A percentile compares a stretch with the other conserved stretches of the same genome.
Conservation (phyloP, 1,140 invertebrate genomes). For the Megalonaias nervosa region DNA sequence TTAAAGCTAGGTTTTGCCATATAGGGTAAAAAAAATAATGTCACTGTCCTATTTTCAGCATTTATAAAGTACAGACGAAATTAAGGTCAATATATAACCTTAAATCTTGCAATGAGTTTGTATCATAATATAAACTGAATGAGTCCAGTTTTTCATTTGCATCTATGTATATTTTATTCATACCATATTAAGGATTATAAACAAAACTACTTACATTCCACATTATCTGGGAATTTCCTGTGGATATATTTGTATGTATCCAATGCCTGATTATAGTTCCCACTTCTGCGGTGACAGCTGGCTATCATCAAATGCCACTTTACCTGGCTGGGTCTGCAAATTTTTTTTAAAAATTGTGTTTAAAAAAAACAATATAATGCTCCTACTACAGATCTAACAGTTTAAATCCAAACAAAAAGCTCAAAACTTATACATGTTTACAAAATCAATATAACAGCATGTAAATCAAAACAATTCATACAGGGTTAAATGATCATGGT, state of each 20-base stretch:
- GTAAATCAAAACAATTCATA: too few relatives aligned
- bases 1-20: too few relatives aligned
- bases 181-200: too few relatives aligned
- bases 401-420: constrained; percentile 2
- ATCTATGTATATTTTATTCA: too few relatives aligned
- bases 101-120: too few relatives aligned
- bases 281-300: constrained; percentile 85
- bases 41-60: too few relatives aligned
- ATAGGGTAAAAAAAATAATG: too few relatives aligned
- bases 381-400: neutral
- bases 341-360: neutral
- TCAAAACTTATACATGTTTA: neutral
- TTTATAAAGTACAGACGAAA: too few relatives aligned
- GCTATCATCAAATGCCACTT: constrained; percentile 90
- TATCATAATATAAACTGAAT: too few relatives aligned
- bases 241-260: constrained; percentile 86
- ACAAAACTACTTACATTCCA: constrained; percentile 78
- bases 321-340: constrained; percentile 80
- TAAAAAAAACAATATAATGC: neutral
- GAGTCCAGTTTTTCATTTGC: too few relatives aligned
- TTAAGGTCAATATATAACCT: too few relatives aligned
- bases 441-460: neutral
- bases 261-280: constrained; percentile 88
- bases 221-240: constrained; percentile 86
- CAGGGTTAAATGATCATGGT: too few relatives aligned